These are phyloP conservation scores for Drosophila subsilvestris DNA, from an alignment of 2,888 invertebrate species.

Conservation along the genomic window DNA sequence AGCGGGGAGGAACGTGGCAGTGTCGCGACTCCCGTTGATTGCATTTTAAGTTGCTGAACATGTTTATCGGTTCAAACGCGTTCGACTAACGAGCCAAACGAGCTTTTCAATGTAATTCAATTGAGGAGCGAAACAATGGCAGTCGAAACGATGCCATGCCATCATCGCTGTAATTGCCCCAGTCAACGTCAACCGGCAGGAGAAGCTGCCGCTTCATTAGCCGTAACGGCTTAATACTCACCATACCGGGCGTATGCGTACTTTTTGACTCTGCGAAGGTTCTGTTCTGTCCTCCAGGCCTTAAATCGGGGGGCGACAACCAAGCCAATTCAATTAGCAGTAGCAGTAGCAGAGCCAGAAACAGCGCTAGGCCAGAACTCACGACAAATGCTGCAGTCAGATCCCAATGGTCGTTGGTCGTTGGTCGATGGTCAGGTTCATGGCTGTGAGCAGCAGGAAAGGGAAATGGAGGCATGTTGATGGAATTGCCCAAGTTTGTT, in stretches of 20 bases:
- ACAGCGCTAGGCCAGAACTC: conserved; percentile 50
- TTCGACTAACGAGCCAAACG: conserved; percentile 63
- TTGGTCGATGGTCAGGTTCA: conserved; percentile 32
- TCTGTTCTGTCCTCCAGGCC: conserved; percentile 29
- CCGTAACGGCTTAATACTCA: conserved; percentile 52
- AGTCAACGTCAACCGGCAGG: conserved; percentile 42
- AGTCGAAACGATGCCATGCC: conserved; percentile 5
- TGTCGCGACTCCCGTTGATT: conserved; percentile 53
- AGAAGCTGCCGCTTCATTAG: conserved; percentile 52
- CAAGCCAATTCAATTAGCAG: conserved; percentile 71
- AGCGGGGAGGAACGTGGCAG: neutral
- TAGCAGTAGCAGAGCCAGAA: conserved; percentile 57
- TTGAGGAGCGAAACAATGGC: conserved; percentile 59
- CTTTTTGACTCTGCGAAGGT: conserved; percentile 50
- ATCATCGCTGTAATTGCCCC: conserved; percentile 49
- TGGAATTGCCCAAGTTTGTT: conserved; percentile 65
- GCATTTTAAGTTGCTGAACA: conserved; percentile 67
- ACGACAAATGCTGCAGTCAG: neutral
- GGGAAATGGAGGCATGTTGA: conserved; percentile 45
- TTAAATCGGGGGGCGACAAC: conserved; percentile 28
- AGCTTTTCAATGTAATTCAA: conserved; percentile 70
- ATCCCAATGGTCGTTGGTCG: conserved; percentile 13
- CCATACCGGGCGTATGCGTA: conserved; percentile 54
- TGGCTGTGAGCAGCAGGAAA: conserved; percentile 12
- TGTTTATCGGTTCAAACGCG: conserved; percentile 50